Evolutionary conservation across 2,888 invertebrate genomes (phyloP), one percentile per base, ranked within the genome.

Genomic region (Drosophila anomalata): DNA sequence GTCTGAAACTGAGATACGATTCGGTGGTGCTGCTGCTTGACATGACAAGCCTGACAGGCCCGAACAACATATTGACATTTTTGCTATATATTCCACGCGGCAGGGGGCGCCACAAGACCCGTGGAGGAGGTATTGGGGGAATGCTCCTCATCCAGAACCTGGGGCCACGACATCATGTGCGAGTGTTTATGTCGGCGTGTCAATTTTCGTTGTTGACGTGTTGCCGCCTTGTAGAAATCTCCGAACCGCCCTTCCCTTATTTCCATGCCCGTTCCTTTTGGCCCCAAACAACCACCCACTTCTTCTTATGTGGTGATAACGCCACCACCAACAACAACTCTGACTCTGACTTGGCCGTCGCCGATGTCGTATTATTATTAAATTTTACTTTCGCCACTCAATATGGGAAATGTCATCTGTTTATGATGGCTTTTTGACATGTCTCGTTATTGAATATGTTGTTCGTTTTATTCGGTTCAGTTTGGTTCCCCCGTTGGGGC

Each of bases 351-450:
- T 69, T 62, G 72, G 46, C 39, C 78, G 59, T 48, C 31, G 59
- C 62, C 59, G 60, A 31, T 56, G 79, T 79, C 75, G 79, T 79
- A 79, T 85, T 88, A 85, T 85, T 88, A 88, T 89, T 89, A 89
- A 89, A 88, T 89, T 89, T 79, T 89, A 78, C 86, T 83, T 83
- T 86, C 88, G 77, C 89, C 79, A 88, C 89, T 81, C 89, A 89
- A 90, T 85, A 89, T 84, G 89, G 82, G 88, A 89, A 89, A 89
- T 89, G 90, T 90, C 90, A 90, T 89, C 90, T 90, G 91, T 78
- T 90, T 82, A 78, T 91, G 91, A 90, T 89, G 89, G 89, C 84
- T 89, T 89, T 89, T 89, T 89, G 89, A 89, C 90, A 89, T 84
- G 80, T 80, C 79, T 80, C 87, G 82, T 83, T 83, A 83, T 83